Evolutionary conservation across 2,888 invertebrate genomes (phyloP), one percentile per base, ranked within the genome.

Genomic region (Chirona hameri): DNA sequence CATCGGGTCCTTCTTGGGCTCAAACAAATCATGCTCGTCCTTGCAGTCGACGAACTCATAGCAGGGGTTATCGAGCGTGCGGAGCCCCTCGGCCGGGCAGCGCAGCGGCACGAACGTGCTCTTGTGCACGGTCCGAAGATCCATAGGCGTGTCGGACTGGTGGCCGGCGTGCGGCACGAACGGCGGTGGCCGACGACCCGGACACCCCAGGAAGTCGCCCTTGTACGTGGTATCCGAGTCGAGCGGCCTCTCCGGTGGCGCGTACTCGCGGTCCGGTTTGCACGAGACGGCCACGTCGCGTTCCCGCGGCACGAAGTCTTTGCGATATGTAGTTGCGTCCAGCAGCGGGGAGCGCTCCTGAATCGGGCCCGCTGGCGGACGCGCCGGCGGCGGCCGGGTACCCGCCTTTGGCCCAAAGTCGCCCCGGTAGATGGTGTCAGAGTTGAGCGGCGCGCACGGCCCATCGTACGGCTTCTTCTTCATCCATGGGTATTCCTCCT

Each of bases 211-310:
- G 39, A 39, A 76, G 76, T 76, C 76, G 76, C 21, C 18, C 76
- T 76, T 76, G 76, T 76, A 76, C 24, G 76, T 76, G 21, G 76
- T 76, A 24, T 76, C 76, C 39, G 76, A 46, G 76, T 76, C 76
- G 21, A 76, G 39, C 39, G 76, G 39, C 24, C 76, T 18, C 76
- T 76, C 76, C 10, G 76, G 76, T 46, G 76, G 76, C 46, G 76
- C 76, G 46, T 76, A 76, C 21, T 76, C 76, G 76, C 76, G 76
- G 24, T 39, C 76, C 76, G 76, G 76, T 39, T 76, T 76, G 76
- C 76, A 76, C 39, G 76, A 76, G 46, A 76, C 39, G 46, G 76
- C 46, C 12, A 1, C 24, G 76, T 76, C 76, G 24, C 46, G 76
- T 10, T 39, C 46, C 12, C 76, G 76, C 39, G 76, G 76, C 46